Base-by-base conservation (phyloP, 2,888 invertebrate species). In the Pheosia tremula region DNA sequence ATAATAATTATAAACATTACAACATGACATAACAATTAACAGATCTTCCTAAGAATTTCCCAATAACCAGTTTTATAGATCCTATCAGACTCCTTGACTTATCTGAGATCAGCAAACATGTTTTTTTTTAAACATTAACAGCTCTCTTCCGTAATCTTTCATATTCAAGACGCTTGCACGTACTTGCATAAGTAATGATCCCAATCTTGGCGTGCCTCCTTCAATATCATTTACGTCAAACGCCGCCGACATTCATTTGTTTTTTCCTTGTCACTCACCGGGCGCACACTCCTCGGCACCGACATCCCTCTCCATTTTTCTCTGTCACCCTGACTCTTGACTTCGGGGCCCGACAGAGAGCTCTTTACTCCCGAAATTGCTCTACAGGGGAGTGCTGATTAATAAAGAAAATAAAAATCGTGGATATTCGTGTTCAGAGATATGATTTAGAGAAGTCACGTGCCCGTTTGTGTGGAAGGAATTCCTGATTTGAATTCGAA, bases 371-470 rank as follows among this genome's bases (percentile, higher is more conserved):
- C 79, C 81, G 80, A 85, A 88, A 89, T 87, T 85, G 85, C 81
- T 76, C 82, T 79, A 76, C 75, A 74, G 86, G 87, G 87, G 87
- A 82, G 84, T 77, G 83, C 82, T 87, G 89, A 90, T 90, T 91
- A 90, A 89, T 88, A 90, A 87, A 88, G 83, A 84, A 88, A 88
- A 87, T 87, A 88, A 87, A 86, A 88, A 85, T 82, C 77, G 79
- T 75, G 71, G 78, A 69, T 69, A 78, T 74, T 75, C 71, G 72
- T 75, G 66, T 67, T 68, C 71, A 69, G 77, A 78, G 76, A 74
- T 81, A 81, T 85, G 85, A 88, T 88, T 85, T 81, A 81, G 75
- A 78, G 75, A 67, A 77, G 82, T 79, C 85, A 81, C 84, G 84
- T 85, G 76, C 72, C 68, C 73, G 64, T 70, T 74, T 78, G 68